phyloP scores from a whole-genome alignment of 2,113 vertebrate species.

The Larimichthys crocea region DNA sequence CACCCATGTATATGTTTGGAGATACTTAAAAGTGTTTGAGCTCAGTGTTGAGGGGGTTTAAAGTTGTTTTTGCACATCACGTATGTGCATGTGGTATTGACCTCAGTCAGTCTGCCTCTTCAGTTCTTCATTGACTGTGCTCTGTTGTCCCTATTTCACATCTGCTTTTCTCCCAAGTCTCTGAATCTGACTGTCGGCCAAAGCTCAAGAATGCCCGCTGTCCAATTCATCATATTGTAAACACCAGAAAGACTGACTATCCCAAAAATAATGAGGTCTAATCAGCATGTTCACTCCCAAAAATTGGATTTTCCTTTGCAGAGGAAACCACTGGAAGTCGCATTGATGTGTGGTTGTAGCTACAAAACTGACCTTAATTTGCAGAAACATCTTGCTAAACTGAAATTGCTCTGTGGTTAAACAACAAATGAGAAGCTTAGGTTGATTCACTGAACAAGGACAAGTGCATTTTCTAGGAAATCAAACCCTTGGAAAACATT shows the following conservation, averaged over 20 bases:
- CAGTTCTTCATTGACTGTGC: slow-evolving; percentile 26
- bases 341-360: neutral
- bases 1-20: no score
- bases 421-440: neutral
- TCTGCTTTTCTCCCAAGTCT: neutral
- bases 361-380: neutral
- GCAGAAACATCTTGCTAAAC: neutral
- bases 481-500: neutral
- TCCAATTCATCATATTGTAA: slow-evolving; percentile 22
- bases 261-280: neutral
- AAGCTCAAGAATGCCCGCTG: neutral
- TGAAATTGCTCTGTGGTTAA: slow-evolving; percentile 3
- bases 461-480: neutral
- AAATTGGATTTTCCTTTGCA: neutral
- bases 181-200: slow-evolving; percentile 14
- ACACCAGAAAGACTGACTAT: slow-evolving; percentile 8
- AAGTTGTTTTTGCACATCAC: neutral
- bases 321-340: neutral
- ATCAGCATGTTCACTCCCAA: neutral
- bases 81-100: slow-evolving; percentile 6
- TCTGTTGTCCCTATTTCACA: slow-evolving; percentile 16
- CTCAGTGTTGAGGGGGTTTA: neutral
- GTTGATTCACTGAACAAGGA: neutral
- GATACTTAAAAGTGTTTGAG: neutral
- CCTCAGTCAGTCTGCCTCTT: neutral